Conservation (phyloP, 2,888 invertebrate genomes). For the Drosophila nr. perissopoda region DNA sequence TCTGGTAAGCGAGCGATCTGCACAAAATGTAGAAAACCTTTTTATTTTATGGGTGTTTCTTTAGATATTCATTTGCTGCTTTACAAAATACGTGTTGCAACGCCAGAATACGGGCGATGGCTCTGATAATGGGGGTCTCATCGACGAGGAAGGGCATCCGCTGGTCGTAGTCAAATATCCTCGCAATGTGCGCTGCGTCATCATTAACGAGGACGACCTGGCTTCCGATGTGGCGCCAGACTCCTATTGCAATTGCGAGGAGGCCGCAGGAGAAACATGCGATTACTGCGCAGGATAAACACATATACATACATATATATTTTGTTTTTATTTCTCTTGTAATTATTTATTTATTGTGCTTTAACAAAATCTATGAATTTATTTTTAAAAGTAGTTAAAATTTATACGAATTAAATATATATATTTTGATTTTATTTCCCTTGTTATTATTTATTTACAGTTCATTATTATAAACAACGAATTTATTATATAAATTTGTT, state of each 20-base stretch:
- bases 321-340: constrained; percentile 8
- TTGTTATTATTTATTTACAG: background rate
- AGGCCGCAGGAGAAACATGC: constrained; percentile 34
- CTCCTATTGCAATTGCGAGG: constrained; percentile 54
- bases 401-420: background rate
- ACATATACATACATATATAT: constrained; percentile 21
- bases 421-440: constrained; percentile 11
- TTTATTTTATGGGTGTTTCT: background rate
- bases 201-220: constrained; percentile 69
- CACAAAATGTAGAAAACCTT: background rate
- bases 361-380: background rate
- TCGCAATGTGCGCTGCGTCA: constrained; percentile 71
- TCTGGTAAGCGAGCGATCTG: constrained; percentile 53
- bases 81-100: constrained; percentile 69
- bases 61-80: constrained; percentile 59
- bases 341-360: background rate
- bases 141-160: constrained; percentile 74
- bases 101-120: constrained; percentile 59
- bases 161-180: constrained; percentile 78
- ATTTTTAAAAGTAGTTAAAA: background rate
- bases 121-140: constrained; percentile 54
- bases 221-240: constrained; percentile 66
- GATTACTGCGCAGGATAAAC: constrained; percentile 24
- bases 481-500: background rate
- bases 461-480: background rate